Evolutionary conservation across 1,140 invertebrate species (phyloP).

Genomic region (Drosophila pruinosa): DNA sequence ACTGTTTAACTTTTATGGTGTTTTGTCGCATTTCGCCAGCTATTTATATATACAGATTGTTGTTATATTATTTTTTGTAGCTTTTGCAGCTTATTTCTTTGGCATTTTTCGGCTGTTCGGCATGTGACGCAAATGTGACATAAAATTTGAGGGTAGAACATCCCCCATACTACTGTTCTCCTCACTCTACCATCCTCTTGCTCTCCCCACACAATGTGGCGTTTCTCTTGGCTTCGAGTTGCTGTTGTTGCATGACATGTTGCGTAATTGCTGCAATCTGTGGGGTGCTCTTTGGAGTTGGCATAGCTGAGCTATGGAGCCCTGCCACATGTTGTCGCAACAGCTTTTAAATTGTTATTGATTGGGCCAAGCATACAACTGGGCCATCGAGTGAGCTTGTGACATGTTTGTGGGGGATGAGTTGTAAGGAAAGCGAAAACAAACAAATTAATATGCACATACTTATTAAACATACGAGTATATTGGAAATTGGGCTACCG

Average conservation of each 20-base stretch:
- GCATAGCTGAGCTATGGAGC: conserved; percentile 17
- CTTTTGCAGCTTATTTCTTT: conserved; percentile 75
- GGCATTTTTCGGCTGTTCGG: conserved; percentile 71
- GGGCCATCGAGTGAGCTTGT: conserved; percentile 34
- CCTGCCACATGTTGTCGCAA: conserved; percentile 69
- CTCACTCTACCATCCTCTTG: not conserved
- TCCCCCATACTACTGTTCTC: conserved; percentile 10
- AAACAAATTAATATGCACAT: conserved; percentile 67
- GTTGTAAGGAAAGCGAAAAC: conserved; percentile 51
- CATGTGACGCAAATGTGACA: conserved; percentile 75
- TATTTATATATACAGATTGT: conserved; percentile 55
- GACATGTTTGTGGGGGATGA: conserved; percentile 46
- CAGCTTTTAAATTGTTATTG: conserved; percentile 80
- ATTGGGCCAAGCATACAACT: conserved; percentile 43
- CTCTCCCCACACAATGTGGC: conserved; percentile 54
- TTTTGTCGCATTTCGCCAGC: conserved; percentile 64
- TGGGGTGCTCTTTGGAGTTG: conserved; percentile 41
- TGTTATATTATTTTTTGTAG: conserved; percentile 28
- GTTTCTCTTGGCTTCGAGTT: conserved; percentile 50
- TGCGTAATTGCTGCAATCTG: conserved; percentile 78
- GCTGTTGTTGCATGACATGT: conserved; percentile 61
- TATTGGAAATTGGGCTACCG: conserved; percentile 63
- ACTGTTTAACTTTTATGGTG: conserved; percentile 77
- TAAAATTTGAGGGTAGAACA: conserved; percentile 57
- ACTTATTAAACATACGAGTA: conserved; percentile 9